Evolutionary conservation across 1,140 invertebrate genomes (phyloP), one percentile per base, ranked within the genome.

Genomic region (Solen grandis): DNA sequence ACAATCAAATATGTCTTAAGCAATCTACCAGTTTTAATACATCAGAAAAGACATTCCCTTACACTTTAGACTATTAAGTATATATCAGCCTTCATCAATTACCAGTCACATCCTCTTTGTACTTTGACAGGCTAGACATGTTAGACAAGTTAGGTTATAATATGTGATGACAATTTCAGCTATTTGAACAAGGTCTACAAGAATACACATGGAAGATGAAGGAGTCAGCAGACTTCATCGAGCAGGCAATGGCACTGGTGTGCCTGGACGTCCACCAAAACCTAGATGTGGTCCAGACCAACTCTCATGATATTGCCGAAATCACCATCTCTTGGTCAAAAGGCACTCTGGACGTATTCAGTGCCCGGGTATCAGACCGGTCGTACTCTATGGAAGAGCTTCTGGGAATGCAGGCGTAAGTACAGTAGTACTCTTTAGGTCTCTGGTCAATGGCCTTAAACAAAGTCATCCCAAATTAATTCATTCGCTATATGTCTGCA

Each of bases 151-250:
- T 54, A n/a, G 19, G 25, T n/a, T n/a, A 54, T 54, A n/a, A 54
- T 25, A 25, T 77, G n/a, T n/a, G n/a, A 38, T 72, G 5, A 10
- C 46, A 4, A 22, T 85, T 76, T 46, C 84, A 90, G 88, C 35
- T 89, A 65, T 85, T 89, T 82, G 88, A 89, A 54, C 86, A 90
- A 78, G 92, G 92, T 16, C 81, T 91, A 31, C 85, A 88, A 60
- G 84, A 89, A 52, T 88, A 85, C 55, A 92, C 90, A 10, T 92
- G 92, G 92, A 91, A 88, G 75, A 92, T 89, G 85, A 89, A 90
- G 63, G 91, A 92, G 72, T 89, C 89, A 31, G 86, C 85, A 41
- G 91, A 92, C 77, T 92, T 92, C 69, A 91, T 92, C 25, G 91
- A 92, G 73, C 84, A 85, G 50, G 91, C 91, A 35, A 90, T 90